Base-by-base conservation (phyloP, 2,113 vertebrate species). In the Calidris pygmaea region DNA sequence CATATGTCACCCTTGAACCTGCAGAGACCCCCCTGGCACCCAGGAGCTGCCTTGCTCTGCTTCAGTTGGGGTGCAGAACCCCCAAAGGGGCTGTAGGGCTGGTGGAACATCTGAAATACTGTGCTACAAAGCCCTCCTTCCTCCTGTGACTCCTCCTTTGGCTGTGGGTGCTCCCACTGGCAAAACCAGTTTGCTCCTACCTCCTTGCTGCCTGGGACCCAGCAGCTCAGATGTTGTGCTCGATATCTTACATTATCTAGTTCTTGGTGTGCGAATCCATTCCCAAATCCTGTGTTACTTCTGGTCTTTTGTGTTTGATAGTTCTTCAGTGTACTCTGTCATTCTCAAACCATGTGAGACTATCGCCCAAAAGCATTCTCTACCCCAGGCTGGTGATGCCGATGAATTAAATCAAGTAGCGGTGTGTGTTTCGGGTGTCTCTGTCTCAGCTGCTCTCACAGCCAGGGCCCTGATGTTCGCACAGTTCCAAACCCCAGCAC, bases 181-280 rank as follows among this genome's bases (percentile, higher is more conserved):
- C 45, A 47, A 20, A 20, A 47, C 47, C 47, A 47, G 47, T 47
- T 47, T 47, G 47, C 47, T 47, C 47, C 47, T 47, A 20, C 20
- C 47, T 21, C 47, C 45, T 50, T 22, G 9, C 59, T 63, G 43
- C 18, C 4, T 13, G 23, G 21, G 30, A 3, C 59, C 18, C 47
- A 37, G 79, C 5, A 27, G 30, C n/a, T 62, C 27, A 15, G 50
- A 26, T 4, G 2, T 6, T 52, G 47, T 53, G 32, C 43, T 66
- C 7, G 7, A 2, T 2, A 0, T 2, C n/a, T 34, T 18, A 2
- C 1, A 1, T 27, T 16, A 1, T 5, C 34, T 19, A 3, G 6
- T 20, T 50, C 21, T 71, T 21, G 22, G 9, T 55, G 55, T 74
- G 52, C 47, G 53, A 24, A 48, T 41, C 1, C 0, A 1, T n/a